Base-by-base conservation (phyloP, 2,113 vertebrate species). In the Girardinichthys multiradiatus region DNA sequence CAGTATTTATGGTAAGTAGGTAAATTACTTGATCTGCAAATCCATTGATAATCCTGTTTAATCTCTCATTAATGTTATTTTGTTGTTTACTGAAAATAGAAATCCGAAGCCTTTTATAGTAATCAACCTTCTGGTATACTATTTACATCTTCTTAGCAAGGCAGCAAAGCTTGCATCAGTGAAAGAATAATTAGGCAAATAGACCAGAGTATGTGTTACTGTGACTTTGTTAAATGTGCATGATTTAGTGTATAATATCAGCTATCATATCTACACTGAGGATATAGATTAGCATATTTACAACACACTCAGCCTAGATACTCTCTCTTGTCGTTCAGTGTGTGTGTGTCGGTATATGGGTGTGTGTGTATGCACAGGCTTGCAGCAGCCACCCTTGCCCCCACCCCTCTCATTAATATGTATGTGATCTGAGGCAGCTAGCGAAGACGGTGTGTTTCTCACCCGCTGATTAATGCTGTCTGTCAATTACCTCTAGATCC, bases 401-500 rank as follows among this genome's bases (percentile, higher is more conserved):
- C 94, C 92, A 90, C 93, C 94, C 92, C 83, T 86, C 89, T 91
- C 93, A 94, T 95, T 95, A 95, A 95, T 95, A 95, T 95, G 94
- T 94, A 95, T 95, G 93, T 92, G 83, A 90, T 93, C 93, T 92
- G 92, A 94, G 92, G 93, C 91, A 90, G 92, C 92, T 91, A 90
- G 92, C 90, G 92, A 91, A 92, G 93, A 90, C 92, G 92, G 93
- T 95, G 91, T 95, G 94, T 94, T 95, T 94, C 91, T 94, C 93
- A 95, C 93, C 92, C 92, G 93, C 93, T 96, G 93, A 97, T 97
- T 97, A 98, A 98, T 95, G 94, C 94, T 95, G 90, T 95, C 92
- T 99, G 95, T 98, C 95, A 95, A 96, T 99, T 97, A 96, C 96
- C 97, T 98, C 94, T 96, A 99, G 98, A 98, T 96, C 97, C 98